Evolutionary conservation across 1,140 invertebrate species (phyloP).

Genomic region (Dolichoris vasculosae): DNA sequence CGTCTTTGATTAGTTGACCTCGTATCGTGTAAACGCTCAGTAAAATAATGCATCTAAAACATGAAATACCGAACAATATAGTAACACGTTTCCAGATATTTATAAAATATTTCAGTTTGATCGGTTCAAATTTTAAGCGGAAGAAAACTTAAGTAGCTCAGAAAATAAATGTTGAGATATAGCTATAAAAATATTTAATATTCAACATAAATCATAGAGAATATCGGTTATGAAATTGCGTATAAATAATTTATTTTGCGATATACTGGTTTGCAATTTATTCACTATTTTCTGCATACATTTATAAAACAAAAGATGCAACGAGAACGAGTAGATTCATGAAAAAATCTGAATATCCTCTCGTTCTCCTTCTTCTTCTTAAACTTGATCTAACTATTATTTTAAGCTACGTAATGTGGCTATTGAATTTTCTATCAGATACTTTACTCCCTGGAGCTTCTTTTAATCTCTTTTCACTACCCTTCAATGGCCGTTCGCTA

Average conservation of each 20-base stretch:
- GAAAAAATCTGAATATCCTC: background rate
- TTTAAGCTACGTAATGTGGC: background rate
- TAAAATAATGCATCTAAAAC: no score
- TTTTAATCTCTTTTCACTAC: constrained; percentile 1
- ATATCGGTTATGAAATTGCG: background rate
- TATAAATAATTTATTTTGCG: constrained; percentile 13
- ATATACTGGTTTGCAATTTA: background rate
- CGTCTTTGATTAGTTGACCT: no score
- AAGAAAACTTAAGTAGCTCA: background rate
- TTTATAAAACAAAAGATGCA: background rate
- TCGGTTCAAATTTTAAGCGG: background rate
- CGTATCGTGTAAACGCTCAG: no score
- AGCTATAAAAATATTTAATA: background rate
- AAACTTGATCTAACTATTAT: background rate
- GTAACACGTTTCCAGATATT: background rate
- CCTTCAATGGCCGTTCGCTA: background rate
- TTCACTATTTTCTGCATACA: background rate
- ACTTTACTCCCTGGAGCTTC: background rate
- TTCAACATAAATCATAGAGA: background rate
- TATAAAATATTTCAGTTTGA: background rate
- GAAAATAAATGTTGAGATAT: background rate
- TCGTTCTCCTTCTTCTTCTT: background rate
- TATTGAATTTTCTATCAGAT: constrained; percentile 11
- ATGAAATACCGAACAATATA: no score
- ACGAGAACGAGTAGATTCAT: background rate